Conservation (phyloP, 2,888 invertebrate genomes). For the Trachelus tabidus region DNA sequence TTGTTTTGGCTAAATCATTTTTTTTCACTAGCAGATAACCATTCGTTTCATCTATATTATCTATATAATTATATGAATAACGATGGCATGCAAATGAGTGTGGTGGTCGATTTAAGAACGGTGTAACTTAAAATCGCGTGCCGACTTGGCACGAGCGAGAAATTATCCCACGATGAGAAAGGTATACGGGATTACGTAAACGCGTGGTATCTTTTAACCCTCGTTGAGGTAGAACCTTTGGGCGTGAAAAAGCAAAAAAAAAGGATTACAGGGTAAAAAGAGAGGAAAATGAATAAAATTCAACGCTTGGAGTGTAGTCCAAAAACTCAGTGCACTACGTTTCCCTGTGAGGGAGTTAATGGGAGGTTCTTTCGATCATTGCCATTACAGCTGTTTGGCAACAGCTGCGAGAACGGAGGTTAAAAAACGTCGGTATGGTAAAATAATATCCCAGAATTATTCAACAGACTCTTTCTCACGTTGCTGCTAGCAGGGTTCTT, state of each 20-base stretch:
- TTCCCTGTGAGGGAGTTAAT: not conserved
- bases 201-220: not conserved
- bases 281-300: not conserved
- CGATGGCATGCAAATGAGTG: not conserved
- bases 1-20: not conserved
- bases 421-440: not conserved
- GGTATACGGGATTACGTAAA: not conserved
- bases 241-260: not conserved
- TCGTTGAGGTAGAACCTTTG: not conserved
- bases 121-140: constrained; percentile 39
- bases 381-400: constrained; percentile 1
- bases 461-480: not conserved
- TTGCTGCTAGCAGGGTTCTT: not conserved
- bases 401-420: constrained; percentile 3
- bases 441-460: constrained; percentile 2
- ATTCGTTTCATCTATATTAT: not conserved
- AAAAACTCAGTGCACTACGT: not conserved
- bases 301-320: not conserved
- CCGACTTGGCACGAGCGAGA: constrained; percentile 44
- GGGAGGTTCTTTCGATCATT: constrained; percentile 1
- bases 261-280: not conserved
- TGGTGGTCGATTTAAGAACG: not conserved
- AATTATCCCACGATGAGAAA: constrained; percentile 46
- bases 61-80: not conserved
- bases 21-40: not conserved